A percentile compares a stretch with the other conserved stretches of the same genome.
phyloP scores from a whole-genome alignment of 2,888 invertebrate species.

The Cheiracanthium punctorium region DNA sequence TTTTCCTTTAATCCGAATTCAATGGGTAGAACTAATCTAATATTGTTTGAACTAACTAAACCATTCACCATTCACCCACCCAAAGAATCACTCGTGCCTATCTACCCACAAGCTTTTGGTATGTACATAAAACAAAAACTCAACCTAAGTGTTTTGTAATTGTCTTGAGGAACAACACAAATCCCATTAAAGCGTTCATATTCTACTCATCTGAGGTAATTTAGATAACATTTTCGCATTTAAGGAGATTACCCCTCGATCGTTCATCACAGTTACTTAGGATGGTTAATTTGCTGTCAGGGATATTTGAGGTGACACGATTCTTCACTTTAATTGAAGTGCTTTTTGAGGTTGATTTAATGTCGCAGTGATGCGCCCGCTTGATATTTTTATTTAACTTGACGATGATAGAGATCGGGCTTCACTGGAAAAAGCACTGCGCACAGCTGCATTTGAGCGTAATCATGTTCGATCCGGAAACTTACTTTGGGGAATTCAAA shows the following conservation, averaged over 20 bases:
- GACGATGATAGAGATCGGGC: not conserved
- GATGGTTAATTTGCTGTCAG: conserved; percentile 13
- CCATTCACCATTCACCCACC: too few species aligned
- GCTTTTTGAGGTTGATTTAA: conserved; percentile 17
- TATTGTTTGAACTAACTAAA: too few species aligned
- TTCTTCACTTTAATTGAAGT: conserved; percentile 13
- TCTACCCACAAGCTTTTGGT: too few species aligned
- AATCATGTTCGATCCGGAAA: not conserved
- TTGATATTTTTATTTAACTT: not conserved
- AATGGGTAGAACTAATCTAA: too few species aligned
- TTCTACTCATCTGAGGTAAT: not conserved
- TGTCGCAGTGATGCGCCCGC: not conserved
- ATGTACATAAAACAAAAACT: too few species aligned
- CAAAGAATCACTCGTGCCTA: too few species aligned
- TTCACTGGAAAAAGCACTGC: not conserved
- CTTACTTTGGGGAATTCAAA: too few species aligned
- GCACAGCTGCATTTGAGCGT: not conserved
- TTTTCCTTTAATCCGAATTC: too few species aligned
- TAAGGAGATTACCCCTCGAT: not conserved
- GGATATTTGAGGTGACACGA: not conserved
- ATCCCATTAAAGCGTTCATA: not conserved
- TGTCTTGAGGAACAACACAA: not conserved
- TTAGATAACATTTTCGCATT: conserved; percentile 4
- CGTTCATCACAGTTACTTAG: conserved; percentile 8
- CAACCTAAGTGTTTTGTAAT: not conserved